These are phyloP conservation scores for Drosophila ezoana DNA, from an alignment of 2,888 invertebrate genomes.

Conservation along the genomic window DNA sequence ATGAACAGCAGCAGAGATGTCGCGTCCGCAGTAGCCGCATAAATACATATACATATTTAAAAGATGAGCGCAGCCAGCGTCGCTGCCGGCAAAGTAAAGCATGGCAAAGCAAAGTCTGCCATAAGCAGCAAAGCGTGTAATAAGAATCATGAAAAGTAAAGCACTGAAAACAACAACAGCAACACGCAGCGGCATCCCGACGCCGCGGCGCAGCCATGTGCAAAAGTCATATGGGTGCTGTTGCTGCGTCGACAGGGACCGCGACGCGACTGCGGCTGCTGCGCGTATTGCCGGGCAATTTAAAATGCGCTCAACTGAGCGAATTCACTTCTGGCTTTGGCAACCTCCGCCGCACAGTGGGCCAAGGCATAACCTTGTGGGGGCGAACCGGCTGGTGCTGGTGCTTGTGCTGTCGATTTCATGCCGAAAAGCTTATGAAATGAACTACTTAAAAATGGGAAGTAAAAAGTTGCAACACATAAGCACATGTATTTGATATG, in stretches of 20 bases:
- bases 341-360: slow-evolving; percentile 58
- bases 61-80: slow-evolving; percentile 41
- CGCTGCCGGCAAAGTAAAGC: slow-evolving; percentile 38
- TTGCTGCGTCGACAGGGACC: slow-evolving; percentile 8
- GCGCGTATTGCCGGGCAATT: slow-evolving; percentile 7
- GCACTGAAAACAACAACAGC: slow-evolving; percentile 30
- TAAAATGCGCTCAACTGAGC: slow-evolving; percentile 45
- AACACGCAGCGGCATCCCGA: slow-evolving; percentile 12
- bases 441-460: slow-evolving; percentile 32
- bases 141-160: slow-evolving; percentile 59
- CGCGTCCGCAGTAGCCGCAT: slow-evolving; percentile 47
- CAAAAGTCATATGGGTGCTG: slow-evolving; percentile 56
- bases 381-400: slow-evolving; percentile 27
- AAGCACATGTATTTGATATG: slow-evolving; percentile 10
- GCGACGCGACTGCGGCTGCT: slow-evolving; percentile 13
- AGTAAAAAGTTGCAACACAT: slow-evolving; percentile 24
- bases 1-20: slow-evolving; percentile 46
- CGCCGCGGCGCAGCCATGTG: slow-evolving; percentile 36
- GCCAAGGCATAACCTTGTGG: slow-evolving; percentile 56
- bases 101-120: slow-evolving; percentile 37
- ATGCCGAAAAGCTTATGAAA: slow-evolving; percentile 43
- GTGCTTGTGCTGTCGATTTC: slow-evolving; percentile 22
- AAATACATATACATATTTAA: slow-evolving; percentile 42
- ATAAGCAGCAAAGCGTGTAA: slow-evolving; percentile 71
- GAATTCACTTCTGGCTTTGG: slow-evolving; percentile 49